Base-by-base conservation (phyloP, 2,888 invertebrate genomes). In the Cyrtodaria siliqua region DNA sequence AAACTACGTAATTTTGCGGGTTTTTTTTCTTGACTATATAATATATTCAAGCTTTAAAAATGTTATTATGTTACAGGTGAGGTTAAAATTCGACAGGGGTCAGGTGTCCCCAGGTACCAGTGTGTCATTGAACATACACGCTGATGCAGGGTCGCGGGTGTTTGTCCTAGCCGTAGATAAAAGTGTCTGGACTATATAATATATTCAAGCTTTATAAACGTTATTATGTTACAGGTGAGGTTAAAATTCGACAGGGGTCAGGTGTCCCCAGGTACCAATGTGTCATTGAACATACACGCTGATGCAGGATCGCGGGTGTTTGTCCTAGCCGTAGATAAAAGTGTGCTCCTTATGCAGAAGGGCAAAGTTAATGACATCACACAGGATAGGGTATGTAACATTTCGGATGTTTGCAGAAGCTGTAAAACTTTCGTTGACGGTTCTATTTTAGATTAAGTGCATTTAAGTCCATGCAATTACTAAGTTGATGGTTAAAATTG, bases 141-240 rank as follows among this genome's bases (percentile, higher is more conserved):
- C 98, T 0, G 96, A 96, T 90, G 96, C 97, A 0, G 96, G 97
- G 85, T 97, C 98, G 0, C 96, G 96, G 87, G 96, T 98, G 18
- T 98, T 97, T 6, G 93, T 99, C n/a, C 94, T 98, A 80, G 99
- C 97, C 0, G 96, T 97, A 9, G 98, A 99, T 93, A 96, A 97
- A 92, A 96, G 96, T 91, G 96, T 96, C n/a, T n/a, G n/a, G n/a
- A n/a, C n/a, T n/a, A n/a, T n/a, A n/a, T n/a, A n/a, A n/a, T n/a
- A n/a, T n/a, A n/a, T n/a, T n/a, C n/a, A n/a, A n/a, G n/a, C n/a
- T n/a, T n/a, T n/a, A n/a, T n/a, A n/a, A n/a, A n/a, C n/a, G 33
- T 33, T 33, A 33, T 33, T 4, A 1, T 33, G 42, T 73, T 57
- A 6, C 63, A 87, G 87, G 85, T 96, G 52, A 95, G 96, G 33